These are phyloP conservation scores for Synodontis membranacea DNA, from an alignment of 2,113 vertebrate species.

Conservation along the genomic window DNA sequence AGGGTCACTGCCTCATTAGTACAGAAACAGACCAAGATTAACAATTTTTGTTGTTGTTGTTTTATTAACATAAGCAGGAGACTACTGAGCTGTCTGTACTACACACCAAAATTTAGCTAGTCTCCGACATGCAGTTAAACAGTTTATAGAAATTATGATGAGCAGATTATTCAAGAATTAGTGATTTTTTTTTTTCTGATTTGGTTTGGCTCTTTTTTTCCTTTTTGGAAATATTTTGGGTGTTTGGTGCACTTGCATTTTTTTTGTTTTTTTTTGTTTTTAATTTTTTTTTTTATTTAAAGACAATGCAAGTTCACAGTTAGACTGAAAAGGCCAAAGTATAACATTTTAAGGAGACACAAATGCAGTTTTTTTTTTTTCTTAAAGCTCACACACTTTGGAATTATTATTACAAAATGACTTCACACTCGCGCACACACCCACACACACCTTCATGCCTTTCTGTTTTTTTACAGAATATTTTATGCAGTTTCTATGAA, in stretches of 20 bases:
- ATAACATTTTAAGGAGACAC: constrained; percentile 19
- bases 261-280: too few relatives aligned
- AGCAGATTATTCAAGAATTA: neutral
- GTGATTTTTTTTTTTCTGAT: neutral
- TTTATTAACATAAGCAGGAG: constrained; percentile 28
- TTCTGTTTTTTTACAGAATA: constrained; percentile 76
- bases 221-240: constrained; percentile 1
- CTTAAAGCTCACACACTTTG: constrained; percentile 34
- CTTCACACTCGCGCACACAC: constrained; percentile 50
- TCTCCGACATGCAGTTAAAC: constrained; percentile 16
- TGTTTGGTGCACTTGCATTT: constrained; percentile 30
- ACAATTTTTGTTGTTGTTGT: constrained; percentile 8
- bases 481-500: constrained; percentile 82
- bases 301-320: neutral
- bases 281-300: neutral
- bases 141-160: neutral
- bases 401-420: constrained; percentile 60
- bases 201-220: neutral
- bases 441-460: constrained; percentile 66
- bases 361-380: constrained; percentile 30
- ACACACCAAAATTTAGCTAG: constrained; percentile 48
- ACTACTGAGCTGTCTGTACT: constrained; percentile 44
- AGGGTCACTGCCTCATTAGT: constrained; percentile 43
- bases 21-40: constrained; percentile 35
- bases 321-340: constrained; percentile 52